These are phyloP conservation scores for Pteropus alecto DNA, from an alignment of 2,113 vertebrate species.

Conservation along the genomic window DNA sequence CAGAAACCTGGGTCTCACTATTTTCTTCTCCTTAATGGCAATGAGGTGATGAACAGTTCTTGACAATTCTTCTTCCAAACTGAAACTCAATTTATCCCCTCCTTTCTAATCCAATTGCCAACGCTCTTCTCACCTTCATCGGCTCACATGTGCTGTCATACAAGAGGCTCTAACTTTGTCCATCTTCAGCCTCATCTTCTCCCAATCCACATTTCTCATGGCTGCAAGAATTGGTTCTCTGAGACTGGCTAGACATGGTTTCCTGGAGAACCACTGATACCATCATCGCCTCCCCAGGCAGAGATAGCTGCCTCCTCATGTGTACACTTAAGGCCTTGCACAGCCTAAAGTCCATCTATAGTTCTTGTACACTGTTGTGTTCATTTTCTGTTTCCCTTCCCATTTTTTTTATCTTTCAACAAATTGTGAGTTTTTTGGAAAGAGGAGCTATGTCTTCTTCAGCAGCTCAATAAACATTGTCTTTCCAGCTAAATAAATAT, in stretches of 20 bases:
- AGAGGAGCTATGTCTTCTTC: background rate
- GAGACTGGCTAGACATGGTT: background rate
- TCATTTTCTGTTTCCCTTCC: background rate
- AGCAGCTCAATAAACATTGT: conserved; percentile 25
- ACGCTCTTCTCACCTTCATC: background rate
- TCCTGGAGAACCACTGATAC: background rate
- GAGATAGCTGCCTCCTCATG: background rate
- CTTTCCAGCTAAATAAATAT: conserved; percentile 42
- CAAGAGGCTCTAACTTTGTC: background rate
- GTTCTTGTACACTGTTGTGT: background rate
- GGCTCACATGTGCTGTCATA: background rate
- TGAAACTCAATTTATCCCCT: background rate
- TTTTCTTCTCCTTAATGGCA: background rate
- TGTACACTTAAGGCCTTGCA: background rate
- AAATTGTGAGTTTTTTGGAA: background rate
- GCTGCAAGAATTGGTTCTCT: background rate
- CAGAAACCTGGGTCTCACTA: background rate
- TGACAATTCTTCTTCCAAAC: background rate
- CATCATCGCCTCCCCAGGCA: no score
- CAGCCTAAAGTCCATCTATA: background rate
- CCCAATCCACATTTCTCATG: background rate
- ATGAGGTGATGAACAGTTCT: background rate
- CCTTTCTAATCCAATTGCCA: background rate
- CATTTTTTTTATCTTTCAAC: background rate
- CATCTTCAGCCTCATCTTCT: background rate